Evolutionary conservation across 2,888 invertebrate genomes (phyloP), one percentile per base, ranked within the genome.

Genomic region (Dromius quadrimaculatus): DNA sequence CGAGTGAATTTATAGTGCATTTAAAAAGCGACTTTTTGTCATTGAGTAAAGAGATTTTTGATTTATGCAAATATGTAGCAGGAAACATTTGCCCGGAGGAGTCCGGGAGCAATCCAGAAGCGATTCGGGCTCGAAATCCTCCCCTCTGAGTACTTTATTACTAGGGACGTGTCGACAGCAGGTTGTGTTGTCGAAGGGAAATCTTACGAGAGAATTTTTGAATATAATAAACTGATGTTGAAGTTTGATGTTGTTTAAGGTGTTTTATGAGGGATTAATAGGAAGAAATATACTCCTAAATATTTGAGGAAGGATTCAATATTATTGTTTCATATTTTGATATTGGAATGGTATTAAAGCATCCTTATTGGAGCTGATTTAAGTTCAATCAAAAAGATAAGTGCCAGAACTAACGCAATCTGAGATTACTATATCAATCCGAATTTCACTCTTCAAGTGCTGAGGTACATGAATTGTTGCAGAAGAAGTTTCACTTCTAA

Each of bases 11-110:
- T 74, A 75, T 75, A 73, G 73, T 74, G 71, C 74, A 75, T 75
- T 76, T 76, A 75, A 76, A 76, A 76, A 73, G 71, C 73, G 74
- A 76, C 76, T 75, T 76, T 75, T 75, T 75, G 75, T 75, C 74
- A 74, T 74, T 74, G 71, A 64, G 71, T 69, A 75, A 76, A 75
- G 75, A 75, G 76, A 76, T 75, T 74, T 76, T 75, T 76, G 76
- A 75, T 76, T 76, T 75, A 76, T 75, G 75, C 73, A 76, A 74
- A 76, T 76, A 69, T 69, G 68, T 69, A 59, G 41, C 17, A 45
- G 68, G 68, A 61, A 59, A 43, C 32, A 57, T 38, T 54, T 28
- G 19, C 47, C 47, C 34, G 59, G 36, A 47, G 47, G 20, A 15
- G 20, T 22, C 22, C 47, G 19, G 32, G 11, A 22, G 8, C 34